Base-by-base conservation (phyloP, 2,888 invertebrate genomes). In the Melanostoma mellinum region DNA sequence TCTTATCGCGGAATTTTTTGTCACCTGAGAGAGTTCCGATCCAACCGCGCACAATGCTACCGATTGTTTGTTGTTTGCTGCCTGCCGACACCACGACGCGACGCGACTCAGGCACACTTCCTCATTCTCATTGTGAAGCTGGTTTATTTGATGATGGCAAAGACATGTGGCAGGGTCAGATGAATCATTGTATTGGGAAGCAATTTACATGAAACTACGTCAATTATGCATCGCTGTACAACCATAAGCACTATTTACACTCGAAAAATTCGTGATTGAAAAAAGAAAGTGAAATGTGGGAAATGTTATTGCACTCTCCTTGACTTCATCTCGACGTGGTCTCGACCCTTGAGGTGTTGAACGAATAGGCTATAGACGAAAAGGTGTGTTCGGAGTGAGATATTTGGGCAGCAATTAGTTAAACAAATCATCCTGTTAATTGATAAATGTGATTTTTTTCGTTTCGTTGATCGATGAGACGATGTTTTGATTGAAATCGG, bases 1-100 rank as follows among this genome's bases (percentile, higher is more conserved):
- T 73, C 73, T 78, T 65, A 78, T 82, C 78, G 73, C 38, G 65
- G 69, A 69, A 78, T 84, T 78, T 79, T 79, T 60, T 20, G 78
- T 77, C 77, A 82, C 76, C 72, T 72, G 61, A 50, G 30, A 55
- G 36, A 40, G 53, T 42, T 46, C 53, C 35, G 35, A 10, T 46
- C 20, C 10, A 33, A 55, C 50, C 63, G 61, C 35, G 65, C 58
- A 78, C 67, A 78, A 73, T 73, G 48, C 52, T 20, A 33, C 8
- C 38, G 68, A 77, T 77, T 77, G 77, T 76, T 77, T 60, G 20
- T 20, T 20, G 20, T 20, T 20, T 20, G 71, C n/a, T 10, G 42
- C 52, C n/a, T 10, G 42, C 52, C 33, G 38, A 20, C 20, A 20
- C 20, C 20, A 20, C 20, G 20, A 20, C 20, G 38, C n/a, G 53